A percentile compares a stretch with the other conserved stretches of the same genome.
Evolutionary conservation across 2,113 vertebrate species (phyloP).

Genomic region (Tamias sibiricus): DNA sequence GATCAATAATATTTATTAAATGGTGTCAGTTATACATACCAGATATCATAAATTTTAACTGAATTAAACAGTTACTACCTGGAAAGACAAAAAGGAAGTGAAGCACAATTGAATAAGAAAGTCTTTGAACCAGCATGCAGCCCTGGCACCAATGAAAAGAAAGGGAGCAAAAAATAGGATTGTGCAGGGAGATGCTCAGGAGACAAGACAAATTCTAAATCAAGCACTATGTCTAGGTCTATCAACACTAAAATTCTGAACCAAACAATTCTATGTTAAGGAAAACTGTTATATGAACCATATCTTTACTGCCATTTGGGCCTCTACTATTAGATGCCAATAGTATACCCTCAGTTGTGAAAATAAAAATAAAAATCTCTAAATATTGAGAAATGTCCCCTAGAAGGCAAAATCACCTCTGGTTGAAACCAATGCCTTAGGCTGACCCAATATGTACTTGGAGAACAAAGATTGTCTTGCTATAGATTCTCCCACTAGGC

Average conservation of each 20-base stretch:
- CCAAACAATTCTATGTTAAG: background rate
- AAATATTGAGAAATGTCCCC: background rate
- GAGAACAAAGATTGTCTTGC: background rate
- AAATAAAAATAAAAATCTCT: background rate
- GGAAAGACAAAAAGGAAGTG: background rate
- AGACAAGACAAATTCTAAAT: no score
- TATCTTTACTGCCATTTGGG: no score
- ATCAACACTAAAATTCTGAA: background rate
- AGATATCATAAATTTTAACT: background rate
- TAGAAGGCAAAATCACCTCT: background rate
- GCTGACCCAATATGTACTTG: fast-evolving
- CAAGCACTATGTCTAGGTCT: no score
- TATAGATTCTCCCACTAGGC: background rate
- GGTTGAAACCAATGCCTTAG: background rate
- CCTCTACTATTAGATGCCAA: background rate
- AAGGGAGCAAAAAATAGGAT: background rate
- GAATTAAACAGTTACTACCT: background rate
- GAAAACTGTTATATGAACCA: background rate
- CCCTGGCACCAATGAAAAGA: background rate
- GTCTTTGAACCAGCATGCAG: fast-evolving
- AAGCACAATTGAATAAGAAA: background rate
- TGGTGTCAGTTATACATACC: background rate
- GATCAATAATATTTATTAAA: background rate
- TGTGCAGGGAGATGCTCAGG: background rate
- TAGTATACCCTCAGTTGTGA: background rate